These are phyloP conservation scores for Malacoraja senta DNA, from an alignment of 2,797 vertebrate genomes.

Conservation along the genomic window DNA sequence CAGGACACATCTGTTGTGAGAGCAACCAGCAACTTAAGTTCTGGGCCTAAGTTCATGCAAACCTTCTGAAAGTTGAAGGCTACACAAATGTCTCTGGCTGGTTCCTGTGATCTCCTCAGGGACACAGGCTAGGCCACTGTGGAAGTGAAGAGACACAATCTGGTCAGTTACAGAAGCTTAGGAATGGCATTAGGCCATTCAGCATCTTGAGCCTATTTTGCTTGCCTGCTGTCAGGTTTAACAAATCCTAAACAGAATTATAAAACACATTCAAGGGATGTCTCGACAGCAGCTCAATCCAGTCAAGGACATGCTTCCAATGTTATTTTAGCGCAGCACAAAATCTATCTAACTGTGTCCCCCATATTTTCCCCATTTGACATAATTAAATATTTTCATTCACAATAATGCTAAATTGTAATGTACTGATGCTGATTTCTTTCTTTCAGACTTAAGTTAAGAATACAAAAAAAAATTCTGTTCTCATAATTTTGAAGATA, in stretches of 20 bases:
- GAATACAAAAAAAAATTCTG: not conserved
- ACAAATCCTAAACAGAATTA: not conserved
- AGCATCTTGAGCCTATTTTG: not conserved
- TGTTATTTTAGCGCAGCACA: not conserved
- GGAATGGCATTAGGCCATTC: not conserved
- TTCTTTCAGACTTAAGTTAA: not conserved
- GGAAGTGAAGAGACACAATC: not conserved
- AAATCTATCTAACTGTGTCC: not conserved
- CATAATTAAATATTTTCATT: not conserved
- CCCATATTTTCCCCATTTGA: not conserved
- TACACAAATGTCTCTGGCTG: not conserved
- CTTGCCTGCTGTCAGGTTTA: not conserved
- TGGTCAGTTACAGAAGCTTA: not conserved
- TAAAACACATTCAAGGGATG: not conserved
- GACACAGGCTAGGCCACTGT: not conserved
- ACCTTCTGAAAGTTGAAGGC: not conserved
- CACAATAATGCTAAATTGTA: not conserved
- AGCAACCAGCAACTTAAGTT: not conserved
- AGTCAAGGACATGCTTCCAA: not conserved
- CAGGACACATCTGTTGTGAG: not conserved
- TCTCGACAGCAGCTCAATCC: not conserved
- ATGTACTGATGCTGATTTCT: not conserved
- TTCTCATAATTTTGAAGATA: not conserved
- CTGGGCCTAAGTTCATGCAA: not conserved
- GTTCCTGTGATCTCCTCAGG: not conserved